phyloP scores from a whole-genome alignment of 2,113 vertebrate genomes.

The Periophthalmodon schlosseri region DNA sequence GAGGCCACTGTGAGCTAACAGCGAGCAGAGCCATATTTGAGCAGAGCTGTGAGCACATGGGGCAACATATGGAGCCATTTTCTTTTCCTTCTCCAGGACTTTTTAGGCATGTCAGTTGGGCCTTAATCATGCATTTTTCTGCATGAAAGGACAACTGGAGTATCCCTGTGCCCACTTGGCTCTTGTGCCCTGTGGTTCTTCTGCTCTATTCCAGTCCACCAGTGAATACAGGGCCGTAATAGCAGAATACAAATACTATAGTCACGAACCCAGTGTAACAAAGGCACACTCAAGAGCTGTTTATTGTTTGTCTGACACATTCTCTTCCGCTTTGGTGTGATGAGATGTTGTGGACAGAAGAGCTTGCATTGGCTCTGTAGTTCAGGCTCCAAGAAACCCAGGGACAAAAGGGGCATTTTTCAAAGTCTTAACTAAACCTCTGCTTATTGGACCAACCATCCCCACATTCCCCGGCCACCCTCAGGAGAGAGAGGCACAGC shows the following conservation, averaged over 20 bases:
- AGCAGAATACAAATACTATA: conserved; percentile 17
- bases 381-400: conserved; percentile 58
- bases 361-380: conserved; percentile 58
- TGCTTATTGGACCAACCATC: conserved; percentile 55
- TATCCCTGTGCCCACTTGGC: conserved; percentile 54
- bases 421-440: conserved; percentile 71
- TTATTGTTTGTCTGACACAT: conserved; percentile 52
- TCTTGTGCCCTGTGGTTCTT: conserved; percentile 54
- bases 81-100: conserved; percentile 53
- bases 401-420: conserved; percentile 76
- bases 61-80: conserved; percentile 68
- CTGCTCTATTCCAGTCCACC: conserved; percentile 47
- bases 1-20: conserved; percentile 44
- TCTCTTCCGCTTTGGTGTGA: conserved; percentile 62
- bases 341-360: conserved; percentile 32
- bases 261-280: conserved; percentile 29
- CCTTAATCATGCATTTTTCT: conserved; percentile 70
- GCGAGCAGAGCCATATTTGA: conserved; percentile 42
- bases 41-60: conserved; percentile 56
- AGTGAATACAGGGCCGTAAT: conserved; percentile 22
- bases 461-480: conserved; percentile 65
- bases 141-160: conserved; percentile 65
- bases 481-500: conserved; percentile 67
- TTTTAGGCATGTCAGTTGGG: conserved; percentile 69
- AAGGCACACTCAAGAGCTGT: conserved; percentile 23